Conservation (phyloP, 2,113 vertebrate species). For the Zosterops borbonicus region DNA sequence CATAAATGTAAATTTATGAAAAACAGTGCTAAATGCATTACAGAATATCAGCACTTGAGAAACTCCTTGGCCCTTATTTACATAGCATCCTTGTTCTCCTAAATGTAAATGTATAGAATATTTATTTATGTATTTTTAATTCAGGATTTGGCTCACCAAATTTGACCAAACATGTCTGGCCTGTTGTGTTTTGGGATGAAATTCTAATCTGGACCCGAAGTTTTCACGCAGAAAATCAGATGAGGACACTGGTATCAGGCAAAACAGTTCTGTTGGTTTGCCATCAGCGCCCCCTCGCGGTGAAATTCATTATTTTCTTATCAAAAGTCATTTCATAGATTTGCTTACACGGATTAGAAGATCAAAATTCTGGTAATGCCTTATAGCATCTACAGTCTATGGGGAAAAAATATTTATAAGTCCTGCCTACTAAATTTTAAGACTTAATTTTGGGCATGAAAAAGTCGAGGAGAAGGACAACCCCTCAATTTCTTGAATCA, state of each 20-base stretch:
- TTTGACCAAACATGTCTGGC: background rate
- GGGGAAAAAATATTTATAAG: background rate
- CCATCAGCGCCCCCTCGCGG: conserved; percentile 68
- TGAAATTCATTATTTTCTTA: background rate
- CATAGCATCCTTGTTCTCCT: background rate
- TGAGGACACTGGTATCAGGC: fast-evolving
- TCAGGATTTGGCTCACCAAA: background rate
- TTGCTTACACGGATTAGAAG: background rate
- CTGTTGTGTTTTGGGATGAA: background rate
- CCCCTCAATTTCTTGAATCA: fast-evolving
- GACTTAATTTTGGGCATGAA: background rate
- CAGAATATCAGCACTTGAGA: background rate
- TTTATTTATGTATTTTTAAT: background rate
- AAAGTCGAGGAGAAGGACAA: background rate
- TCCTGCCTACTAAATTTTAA: background rate
- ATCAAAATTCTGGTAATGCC: background rate
- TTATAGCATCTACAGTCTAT: background rate
- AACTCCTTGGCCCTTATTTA: background rate
- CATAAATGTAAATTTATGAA: background rate
- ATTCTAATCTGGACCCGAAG: background rate
- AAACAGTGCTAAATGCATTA: background rate
- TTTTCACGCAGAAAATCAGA: background rate
- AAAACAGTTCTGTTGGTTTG: conserved; percentile 11
- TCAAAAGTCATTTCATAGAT: background rate
- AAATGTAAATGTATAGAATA: background rate